phyloP scores from a whole-genome alignment of 2,113 vertebrate species.

The Psittacula cyanocephala region DNA sequence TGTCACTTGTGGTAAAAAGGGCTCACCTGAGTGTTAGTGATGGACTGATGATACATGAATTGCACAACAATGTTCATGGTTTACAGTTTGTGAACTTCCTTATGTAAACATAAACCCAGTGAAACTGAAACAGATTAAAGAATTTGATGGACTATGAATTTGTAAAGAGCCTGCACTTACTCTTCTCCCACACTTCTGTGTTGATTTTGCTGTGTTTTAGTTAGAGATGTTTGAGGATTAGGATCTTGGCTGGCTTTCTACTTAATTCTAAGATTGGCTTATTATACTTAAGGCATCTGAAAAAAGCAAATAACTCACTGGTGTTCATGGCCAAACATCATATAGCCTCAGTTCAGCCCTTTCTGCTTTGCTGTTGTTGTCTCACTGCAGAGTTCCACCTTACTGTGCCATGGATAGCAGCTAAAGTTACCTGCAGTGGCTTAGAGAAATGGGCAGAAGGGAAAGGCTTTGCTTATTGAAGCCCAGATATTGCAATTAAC shows the following conservation, averaged over 20 bases:
- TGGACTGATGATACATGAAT: background rate
- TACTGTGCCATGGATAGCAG: background rate
- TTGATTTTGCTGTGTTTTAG: background rate
- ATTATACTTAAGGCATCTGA: background rate
- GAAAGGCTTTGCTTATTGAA: background rate
- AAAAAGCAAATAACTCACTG: background rate
- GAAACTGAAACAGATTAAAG: background rate
- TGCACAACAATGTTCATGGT: accelerated
- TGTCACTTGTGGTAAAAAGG: background rate
- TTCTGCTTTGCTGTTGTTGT: background rate
- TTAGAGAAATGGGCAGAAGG: background rate
- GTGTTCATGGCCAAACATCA: background rate
- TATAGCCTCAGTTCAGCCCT: background rate
- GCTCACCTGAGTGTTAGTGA: background rate
- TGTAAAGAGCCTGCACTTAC: background rate
- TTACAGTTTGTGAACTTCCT: background rate
- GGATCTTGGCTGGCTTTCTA: background rate
- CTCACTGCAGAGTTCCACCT: background rate
- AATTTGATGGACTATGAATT: background rate
- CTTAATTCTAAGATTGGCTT: background rate
- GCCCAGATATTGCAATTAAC: background rate
- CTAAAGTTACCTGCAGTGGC: background rate
- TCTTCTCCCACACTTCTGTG: background rate
- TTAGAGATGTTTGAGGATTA: background rate
- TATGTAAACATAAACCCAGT: background rate